Percentiles rank a stretch among this genome's conserved stretches.
These are phyloP conservation scores for Lasiommata megera DNA, from an alignment of 2,888 invertebrate species.

Conservation along the genomic window DNA sequence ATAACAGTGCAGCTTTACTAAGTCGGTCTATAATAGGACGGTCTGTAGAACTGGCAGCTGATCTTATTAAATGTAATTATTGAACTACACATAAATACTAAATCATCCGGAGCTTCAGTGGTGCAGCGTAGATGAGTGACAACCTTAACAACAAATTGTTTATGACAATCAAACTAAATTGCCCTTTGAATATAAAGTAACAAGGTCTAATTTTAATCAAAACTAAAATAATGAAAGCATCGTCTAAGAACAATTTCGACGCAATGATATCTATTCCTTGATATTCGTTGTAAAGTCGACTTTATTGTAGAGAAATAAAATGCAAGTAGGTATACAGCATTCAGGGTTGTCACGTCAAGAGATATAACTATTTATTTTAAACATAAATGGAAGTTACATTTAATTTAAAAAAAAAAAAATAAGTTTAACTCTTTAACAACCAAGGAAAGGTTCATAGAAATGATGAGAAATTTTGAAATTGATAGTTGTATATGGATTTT, in stretches of 20 bases:
- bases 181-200: background rate
- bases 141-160: background rate
- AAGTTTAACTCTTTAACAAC: too few species aligned
- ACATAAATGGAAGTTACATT: too few species aligned
- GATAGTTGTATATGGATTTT: too few species aligned
- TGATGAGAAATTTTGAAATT: too few species aligned
- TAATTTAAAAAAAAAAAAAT: too few species aligned
- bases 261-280: too few species aligned
- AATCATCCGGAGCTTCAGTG: background rate
- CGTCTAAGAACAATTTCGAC: constrained; percentile 11
- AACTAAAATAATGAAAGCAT: background rate
- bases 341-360: background rate
- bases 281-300: constrained; percentile 8
- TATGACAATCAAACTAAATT: background rate
- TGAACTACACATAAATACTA: too few species aligned
- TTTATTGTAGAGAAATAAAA: constrained; percentile 16
- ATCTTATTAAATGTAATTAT: too few species aligned
- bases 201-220: constrained; percentile 6
- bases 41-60: too few species aligned
- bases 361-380: background rate
- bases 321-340: background rate
- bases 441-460: too few species aligned
- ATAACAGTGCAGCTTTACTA: too few species aligned
- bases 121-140: background rate
- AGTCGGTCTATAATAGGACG: too few species aligned